phyloP scores from a whole-genome alignment of 2,113 vertebrate species.

The Oenanthe oenanthe region DNA sequence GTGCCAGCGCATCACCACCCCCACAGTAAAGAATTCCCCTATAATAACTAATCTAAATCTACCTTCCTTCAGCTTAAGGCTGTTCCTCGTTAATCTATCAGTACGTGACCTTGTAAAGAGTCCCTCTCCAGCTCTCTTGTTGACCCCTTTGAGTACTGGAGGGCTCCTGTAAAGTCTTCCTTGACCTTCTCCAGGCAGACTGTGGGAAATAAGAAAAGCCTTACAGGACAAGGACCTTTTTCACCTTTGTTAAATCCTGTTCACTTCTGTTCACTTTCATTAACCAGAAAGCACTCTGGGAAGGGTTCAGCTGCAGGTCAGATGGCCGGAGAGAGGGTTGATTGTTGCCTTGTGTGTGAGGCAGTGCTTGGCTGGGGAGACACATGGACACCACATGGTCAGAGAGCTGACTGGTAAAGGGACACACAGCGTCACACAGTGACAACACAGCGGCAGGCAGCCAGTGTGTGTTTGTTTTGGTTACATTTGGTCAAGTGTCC shows the following conservation, averaged over 20 bases:
- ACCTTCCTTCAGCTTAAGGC: neutral
- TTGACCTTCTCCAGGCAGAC: neutral
- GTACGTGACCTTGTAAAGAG: neutral
- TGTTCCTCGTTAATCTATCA: neutral
- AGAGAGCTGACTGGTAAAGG: neutral
- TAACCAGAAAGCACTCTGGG: neutral
- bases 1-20: too few relatives aligned
- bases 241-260: neutral
- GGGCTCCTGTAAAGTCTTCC: neutral
- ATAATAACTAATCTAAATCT: neutral
- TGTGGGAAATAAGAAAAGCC: neutral
- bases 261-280: neutral
- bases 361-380: neutral
- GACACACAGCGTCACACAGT: neutral
- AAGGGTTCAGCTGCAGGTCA: neutral
- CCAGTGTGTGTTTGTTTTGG: rapidly evolving
- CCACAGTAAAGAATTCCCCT: neutral
- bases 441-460: neutral
- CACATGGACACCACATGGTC: rapidly evolving
- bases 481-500: neutral
- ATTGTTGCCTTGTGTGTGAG: rapidly evolving
- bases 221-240: neutral
- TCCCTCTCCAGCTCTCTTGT: neutral
- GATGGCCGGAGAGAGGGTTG: rapidly evolving
- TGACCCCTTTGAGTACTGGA: rapidly evolving